A percentile compares a stretch with the other conserved stretches of the same genome.
Evolutionary conservation across 2,888 invertebrate species (phyloP).

Genomic region (Hoplodrina ambigua): DNA sequence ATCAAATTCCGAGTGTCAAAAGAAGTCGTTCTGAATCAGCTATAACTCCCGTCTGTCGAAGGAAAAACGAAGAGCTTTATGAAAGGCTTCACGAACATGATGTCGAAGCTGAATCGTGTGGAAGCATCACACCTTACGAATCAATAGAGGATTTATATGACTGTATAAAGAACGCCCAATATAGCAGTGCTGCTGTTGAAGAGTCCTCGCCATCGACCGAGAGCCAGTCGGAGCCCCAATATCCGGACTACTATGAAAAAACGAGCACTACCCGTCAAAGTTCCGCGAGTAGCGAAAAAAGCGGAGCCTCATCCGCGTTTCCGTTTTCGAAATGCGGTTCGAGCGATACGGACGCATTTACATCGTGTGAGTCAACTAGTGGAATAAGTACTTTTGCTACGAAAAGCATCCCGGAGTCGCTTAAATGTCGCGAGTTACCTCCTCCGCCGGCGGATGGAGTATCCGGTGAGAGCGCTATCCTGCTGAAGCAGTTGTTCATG

Average conservation of each 20-base stretch:
- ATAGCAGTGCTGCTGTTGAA: slow-evolving; percentile 80
- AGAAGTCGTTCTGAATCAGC: slow-evolving; percentile 87
- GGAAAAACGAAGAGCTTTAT: slow-evolving; percentile 85
- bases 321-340: slow-evolving; percentile 89
- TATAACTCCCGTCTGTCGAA: slow-evolving; percentile 80
- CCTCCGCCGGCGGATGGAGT: slow-evolving; percentile 78
- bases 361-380: slow-evolving; percentile 87
- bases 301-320: slow-evolving; percentile 87
- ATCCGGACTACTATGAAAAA: slow-evolving; percentile 85
- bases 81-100: slow-evolving; percentile 81
- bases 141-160: slow-evolving; percentile 89
- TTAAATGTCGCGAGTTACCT: slow-evolving; percentile 84
- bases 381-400: slow-evolving; percentile 83
- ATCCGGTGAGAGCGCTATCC: slow-evolving; percentile 83
- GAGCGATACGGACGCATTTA: slow-evolving; percentile 85
- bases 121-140: slow-evolving; percentile 87
- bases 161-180: slow-evolving; percentile 87
- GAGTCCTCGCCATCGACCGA: slow-evolving; percentile 86
- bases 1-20: slow-evolving; percentile 84
- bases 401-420: slow-evolving; percentile 80
- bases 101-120: slow-evolving; percentile 84
- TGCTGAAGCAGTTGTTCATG: slow-evolving; percentile 91
- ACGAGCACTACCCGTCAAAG: slow-evolving; percentile 84
- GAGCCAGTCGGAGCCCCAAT: slow-evolving; percentile 85
- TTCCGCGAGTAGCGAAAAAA: slow-evolving; percentile 87